phyloP scores from a whole-genome alignment of 1,140 invertebrate species.

The Vanessa tameamea region DNA sequence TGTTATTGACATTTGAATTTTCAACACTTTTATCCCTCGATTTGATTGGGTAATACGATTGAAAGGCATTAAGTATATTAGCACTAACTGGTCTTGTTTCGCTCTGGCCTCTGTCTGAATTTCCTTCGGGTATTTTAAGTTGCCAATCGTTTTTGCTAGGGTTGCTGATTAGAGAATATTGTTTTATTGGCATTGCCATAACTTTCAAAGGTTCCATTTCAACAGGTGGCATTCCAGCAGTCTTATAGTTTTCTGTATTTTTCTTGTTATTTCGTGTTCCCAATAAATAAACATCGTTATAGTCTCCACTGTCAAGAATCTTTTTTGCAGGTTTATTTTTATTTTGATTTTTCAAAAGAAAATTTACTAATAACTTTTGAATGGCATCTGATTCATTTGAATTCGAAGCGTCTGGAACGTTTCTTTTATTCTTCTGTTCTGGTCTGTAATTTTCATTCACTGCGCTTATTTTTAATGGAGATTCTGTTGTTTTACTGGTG shows the following conservation, averaged over 20 bases:
- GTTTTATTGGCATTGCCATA: neutral
- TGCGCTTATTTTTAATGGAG: neutral
- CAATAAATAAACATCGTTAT: neutral
- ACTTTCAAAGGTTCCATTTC: neutral
- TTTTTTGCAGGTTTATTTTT: conserved; percentile 9
- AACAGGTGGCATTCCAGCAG: neutral
- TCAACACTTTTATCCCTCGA: neutral
- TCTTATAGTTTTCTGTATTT: neutral
- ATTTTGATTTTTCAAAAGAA: conserved; percentile 13
- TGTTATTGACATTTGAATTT: neutral
- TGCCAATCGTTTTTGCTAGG: neutral
- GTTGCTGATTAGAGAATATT: neutral
- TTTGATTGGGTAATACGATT: conserved; percentile 1
- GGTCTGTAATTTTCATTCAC: neutral
- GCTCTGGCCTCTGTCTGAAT: neutral
- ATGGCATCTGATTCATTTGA: conserved; percentile 3
- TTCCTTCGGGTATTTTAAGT: neutral
- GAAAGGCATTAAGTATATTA: conserved; percentile 2
- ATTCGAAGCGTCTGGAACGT: conserved; percentile 1
- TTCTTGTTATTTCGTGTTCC: neutral
- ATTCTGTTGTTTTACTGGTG: neutral
- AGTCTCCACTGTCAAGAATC: neutral
- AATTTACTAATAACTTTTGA: conserved; percentile 17
- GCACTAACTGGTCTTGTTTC: neutral
- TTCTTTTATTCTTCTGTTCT: conserved; percentile 24